Conservation (phyloP, 2,113 vertebrate genomes). For the Probosciger aterrimus region DNA sequence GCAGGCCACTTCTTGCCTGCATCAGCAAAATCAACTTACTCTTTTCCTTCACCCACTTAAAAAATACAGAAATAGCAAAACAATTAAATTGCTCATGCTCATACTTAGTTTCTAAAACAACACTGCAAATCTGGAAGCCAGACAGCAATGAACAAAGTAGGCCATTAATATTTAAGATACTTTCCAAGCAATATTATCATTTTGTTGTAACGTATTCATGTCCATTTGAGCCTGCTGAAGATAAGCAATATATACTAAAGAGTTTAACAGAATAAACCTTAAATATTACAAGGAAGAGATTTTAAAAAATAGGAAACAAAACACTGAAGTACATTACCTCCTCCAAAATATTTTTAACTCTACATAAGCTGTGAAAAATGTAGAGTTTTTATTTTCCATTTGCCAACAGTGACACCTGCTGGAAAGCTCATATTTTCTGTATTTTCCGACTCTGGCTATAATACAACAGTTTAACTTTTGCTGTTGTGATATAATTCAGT, state of each 20-base stretch:
- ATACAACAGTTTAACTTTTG: not conserved
- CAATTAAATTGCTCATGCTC: not conserved
- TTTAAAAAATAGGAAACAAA: not conserved
- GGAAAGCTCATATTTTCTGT: conserved; percentile 38
- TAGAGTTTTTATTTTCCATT: conserved; percentile 61
- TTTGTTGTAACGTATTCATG: not conserved
- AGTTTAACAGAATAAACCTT: not conserved
- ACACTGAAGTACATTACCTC: not conserved
- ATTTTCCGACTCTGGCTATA: not conserved
- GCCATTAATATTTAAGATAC: not conserved
- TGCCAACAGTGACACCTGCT: conserved; percentile 82
- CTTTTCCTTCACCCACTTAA: not conserved
- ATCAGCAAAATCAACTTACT: not conserved
- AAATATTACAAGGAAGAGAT: not conserved
- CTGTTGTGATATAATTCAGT: not conserved
- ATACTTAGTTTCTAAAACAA: not conserved
- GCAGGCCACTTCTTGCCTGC: not conserved
- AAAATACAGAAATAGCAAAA: not conserved
- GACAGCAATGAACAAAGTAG: not conserved
- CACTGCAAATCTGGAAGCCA: not conserved
- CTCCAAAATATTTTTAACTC: not conserved
- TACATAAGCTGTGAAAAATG: not conserved
- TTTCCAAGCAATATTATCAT: not conserved
- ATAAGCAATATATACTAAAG: fast-evolving
- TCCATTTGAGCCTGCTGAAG: not conserved